Conservation (phyloP, 2,888 invertebrate species). For the Eilema caniola region DNA sequence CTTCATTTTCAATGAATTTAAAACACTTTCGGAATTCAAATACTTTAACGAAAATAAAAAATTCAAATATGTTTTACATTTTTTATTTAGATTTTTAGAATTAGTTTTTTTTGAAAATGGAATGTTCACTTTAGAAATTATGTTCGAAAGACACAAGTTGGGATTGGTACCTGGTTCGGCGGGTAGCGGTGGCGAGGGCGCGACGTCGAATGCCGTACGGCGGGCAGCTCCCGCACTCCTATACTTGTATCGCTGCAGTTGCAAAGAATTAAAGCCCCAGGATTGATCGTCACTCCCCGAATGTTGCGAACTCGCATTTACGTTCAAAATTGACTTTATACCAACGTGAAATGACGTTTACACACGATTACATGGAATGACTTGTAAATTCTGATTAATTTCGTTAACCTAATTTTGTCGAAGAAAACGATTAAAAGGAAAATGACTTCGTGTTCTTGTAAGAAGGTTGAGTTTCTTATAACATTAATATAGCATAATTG, state of each 20-base stretch:
- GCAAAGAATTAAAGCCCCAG: slow-evolving; percentile 61
- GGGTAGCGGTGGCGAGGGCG: slow-evolving; percentile 64
- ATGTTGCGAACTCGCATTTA: slow-evolving; percentile 55
- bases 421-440: slow-evolving; percentile 16
- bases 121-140: slow-evolving; percentile 33
- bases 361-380: slow-evolving; percentile 36
- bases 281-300: slow-evolving; percentile 68
- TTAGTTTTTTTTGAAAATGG: slow-evolving; percentile 8
- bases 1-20: slow-evolving; percentile 13
- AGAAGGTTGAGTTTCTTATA: neutral
- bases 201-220: slow-evolving; percentile 76
- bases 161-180: slow-evolving; percentile 56
- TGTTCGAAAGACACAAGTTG: slow-evolving; percentile 37
- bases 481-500: neutral
- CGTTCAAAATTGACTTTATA: slow-evolving; percentile 58
- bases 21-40: neutral
- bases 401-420: slow-evolving; percentile 33
- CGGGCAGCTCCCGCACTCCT: slow-evolving; percentile 48
- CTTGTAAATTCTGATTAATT: slow-evolving; percentile 46
- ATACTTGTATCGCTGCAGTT: slow-evolving; percentile 66
- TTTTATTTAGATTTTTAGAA: neutral
- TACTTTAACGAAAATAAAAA: neutral
- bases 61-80: neutral
- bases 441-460: slow-evolving; percentile 7
- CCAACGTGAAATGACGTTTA: slow-evolving; percentile 52